Evolutionary conservation across 2,797 vertebrate genomes (phyloP), one percentile per base, ranked within the genome.

Genomic region (Tauraco hartlaubi): DNA sequence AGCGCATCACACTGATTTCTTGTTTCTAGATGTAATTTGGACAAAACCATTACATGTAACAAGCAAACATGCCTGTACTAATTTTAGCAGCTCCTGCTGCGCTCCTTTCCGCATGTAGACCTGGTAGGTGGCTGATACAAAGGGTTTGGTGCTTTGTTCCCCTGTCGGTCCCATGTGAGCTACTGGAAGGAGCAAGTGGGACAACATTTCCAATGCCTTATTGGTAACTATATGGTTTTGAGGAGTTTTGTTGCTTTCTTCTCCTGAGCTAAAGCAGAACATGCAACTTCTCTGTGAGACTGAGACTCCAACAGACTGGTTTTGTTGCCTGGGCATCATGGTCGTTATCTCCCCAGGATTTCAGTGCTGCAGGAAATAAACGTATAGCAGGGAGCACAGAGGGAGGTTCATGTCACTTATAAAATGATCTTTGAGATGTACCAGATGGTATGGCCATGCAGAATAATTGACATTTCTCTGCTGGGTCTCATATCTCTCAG

Each of bases 391-490:
- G 26, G 43, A 75, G 35, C 59, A 29, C 5, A 12, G 33, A 89
- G n/a, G 29, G 35, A 86, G 39, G 35, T 29, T 76, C 56, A 59
- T 19, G 26, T 33, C 13, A 51, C 41, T 80, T 55, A 44, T 13
- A 68, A 77, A 90, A 73, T 43, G n/a, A 55, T 58, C 35, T 59
- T 63, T 72, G 73, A 76, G 44, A 73, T 76, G 55, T 25, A 28
- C 16, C 44, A 80, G 44, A 44, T 1, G 1, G 25, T n/a, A 59
- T 15, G 31, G 39, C 15, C 5, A 2, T 37, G 43, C 2, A 0
- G 62, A 91, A 83, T 75, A 75, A 79, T 6, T 2, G 5, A 43
- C 10, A 20, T 75, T 82, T 71, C 51, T 62, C 33, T 75, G 14
- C 39, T 19, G 28, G 73, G 55, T 15, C 55, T 84, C 46, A 11